Conservation (phyloP, 2,797 vertebrate species). For the Chelonia mydas region DNA sequence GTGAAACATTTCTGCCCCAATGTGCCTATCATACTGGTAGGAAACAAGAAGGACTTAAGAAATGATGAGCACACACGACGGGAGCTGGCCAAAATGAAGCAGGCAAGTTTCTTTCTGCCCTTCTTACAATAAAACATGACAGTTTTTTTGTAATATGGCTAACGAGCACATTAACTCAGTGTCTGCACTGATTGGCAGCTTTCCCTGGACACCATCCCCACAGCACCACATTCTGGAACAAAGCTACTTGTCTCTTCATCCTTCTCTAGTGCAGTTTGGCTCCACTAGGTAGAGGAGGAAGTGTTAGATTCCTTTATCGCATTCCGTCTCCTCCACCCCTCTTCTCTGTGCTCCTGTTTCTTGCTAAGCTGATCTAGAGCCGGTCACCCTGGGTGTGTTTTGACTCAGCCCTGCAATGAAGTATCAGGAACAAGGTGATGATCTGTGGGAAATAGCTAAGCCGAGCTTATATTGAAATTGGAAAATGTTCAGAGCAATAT, state of each 20-base stretch:
- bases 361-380: background rate
- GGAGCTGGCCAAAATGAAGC: slow-evolving; percentile 99
- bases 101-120: slow-evolving; percentile 82
- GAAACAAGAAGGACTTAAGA: slow-evolving; percentile 98
- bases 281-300: background rate
- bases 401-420: too few species aligned
- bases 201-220: background rate
- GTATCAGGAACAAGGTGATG: background rate
- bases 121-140: rapidly evolving
- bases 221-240: background rate
- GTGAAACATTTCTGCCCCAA: slow-evolving; percentile 99
- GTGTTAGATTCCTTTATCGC: background rate
- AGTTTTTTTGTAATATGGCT: background rate
- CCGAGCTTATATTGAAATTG: background rate
- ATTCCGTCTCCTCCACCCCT: background rate
- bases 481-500: background rate
- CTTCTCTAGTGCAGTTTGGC: background rate
- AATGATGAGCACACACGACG: slow-evolving; percentile 98
- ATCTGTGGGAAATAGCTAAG: background rate
- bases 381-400: background rate
- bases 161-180: background rate
- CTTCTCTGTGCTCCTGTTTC: background rate
- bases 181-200: rapidly evolving
- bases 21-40: slow-evolving; percentile 98
- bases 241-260: too few species aligned